Base-by-base conservation (phyloP, 1,140 invertebrate genomes). In the Chlorops oryzae region DNA sequence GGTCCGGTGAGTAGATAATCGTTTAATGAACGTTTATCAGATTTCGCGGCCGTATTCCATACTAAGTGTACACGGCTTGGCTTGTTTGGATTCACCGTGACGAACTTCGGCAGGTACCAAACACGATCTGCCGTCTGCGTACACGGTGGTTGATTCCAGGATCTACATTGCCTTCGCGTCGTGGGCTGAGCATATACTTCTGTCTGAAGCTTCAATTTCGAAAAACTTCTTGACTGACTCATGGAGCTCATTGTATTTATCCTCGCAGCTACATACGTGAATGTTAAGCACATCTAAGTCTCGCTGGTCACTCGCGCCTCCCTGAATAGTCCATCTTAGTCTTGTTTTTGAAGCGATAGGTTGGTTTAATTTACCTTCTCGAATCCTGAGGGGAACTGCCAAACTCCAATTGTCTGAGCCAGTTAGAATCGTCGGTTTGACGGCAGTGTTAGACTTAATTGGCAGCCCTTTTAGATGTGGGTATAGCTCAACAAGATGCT, bases 361-460 rank as follows among this genome's bases (percentile, higher is more conserved):
- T 15, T 45, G 23, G 27, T 45, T 45, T 17, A 13, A 20, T 34
- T 10, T 23, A 32, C 25, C 43, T 18, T 45, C 43, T 18, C 25
- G 13, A 44, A 45, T 25, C 20, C 34, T 45, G 9, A 27, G 12
- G 9, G 28, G 44, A 35, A 46, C 21, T 21, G 28, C 28, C 10
- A 46, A 17, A 34, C 32, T 28, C 44, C 44, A 35, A 13, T 46
- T 46, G 18, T 46, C 22, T 5, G n/a, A 13, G 7, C 45, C 45
- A n/a, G 39, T 47, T 37, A 47, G 39, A 47, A 47, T 25, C 24
- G 17, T 47, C 34, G 45, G 34, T 5, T 37, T 47, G 13, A 22
- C 44, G 20, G 35, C 37, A 12, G 1, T n/a, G 32, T 47, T 23
- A 6, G 44, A 37, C 44, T 47, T 46, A 34, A 47, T 35, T 22